These are phyloP conservation scores for Oegoconia quadripuncta DNA, from an alignment of 2,888 invertebrate genomes.

Conservation along the genomic window DNA sequence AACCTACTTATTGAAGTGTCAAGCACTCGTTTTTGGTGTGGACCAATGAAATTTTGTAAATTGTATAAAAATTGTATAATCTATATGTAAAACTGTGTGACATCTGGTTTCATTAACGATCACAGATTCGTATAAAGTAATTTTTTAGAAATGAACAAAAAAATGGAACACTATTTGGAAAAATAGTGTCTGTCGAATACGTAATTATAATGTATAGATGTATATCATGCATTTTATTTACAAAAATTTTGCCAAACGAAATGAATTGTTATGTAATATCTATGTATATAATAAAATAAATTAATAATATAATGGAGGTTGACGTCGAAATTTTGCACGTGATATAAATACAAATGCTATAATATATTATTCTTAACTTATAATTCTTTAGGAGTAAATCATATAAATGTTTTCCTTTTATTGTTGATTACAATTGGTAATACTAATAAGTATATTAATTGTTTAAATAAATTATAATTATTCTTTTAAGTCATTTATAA, in stretches of 20 bases:
- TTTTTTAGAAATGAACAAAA: neutral
- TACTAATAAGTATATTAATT: conserved; percentile 24
- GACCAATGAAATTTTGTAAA: conserved; percentile 33
- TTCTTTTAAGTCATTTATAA: conserved; percentile 55
- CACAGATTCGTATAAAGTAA: neutral
- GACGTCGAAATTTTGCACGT: neutral
- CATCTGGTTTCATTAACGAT: too few relatives aligned
- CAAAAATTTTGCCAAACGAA: conserved; percentile 1
- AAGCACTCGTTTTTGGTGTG: conserved; percentile 32
- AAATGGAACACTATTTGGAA: conserved; percentile 2
- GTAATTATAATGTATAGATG: conserved; percentile 9
- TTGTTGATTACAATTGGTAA: conserved; percentile 27
- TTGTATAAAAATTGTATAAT: conserved; percentile 2
- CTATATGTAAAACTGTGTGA: conserved; percentile 2
- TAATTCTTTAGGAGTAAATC: conserved; percentile 15
- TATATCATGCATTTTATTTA: conserved; percentile 5
- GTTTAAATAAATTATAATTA: conserved; percentile 50
- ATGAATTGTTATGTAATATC: neutral
- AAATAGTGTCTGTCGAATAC: conserved; percentile 5
- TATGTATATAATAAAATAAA: too few relatives aligned
- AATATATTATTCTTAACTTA: neutral
- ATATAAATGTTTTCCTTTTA: conserved; percentile 11
- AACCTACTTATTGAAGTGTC: conserved; percentile 19
- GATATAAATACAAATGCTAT: neutral
- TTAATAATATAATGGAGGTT: too few relatives aligned